Evolutionary conservation across 2,113 vertebrate genomes (phyloP).

Genomic region (Cepphus grylle): DNA sequence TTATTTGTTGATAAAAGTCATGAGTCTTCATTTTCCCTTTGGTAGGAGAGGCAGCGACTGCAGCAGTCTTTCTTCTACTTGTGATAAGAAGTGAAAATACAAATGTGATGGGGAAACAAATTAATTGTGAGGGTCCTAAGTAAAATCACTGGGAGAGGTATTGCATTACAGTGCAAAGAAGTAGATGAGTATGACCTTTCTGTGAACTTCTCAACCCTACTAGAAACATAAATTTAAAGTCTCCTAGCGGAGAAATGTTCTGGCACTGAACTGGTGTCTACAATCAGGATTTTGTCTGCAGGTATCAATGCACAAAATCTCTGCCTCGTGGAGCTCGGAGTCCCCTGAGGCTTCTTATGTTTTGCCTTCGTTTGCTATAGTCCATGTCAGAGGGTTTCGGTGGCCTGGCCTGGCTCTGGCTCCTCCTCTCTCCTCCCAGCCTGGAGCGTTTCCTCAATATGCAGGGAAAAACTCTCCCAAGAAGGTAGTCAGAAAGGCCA

Average conservation of each 20-base stretch:
- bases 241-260: slow-evolving; percentile 52
- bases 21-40: neutral
- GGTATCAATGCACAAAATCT: slow-evolving; percentile 61
- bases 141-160: slow-evolving; percentile 38
- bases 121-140: slow-evolving; percentile 55
- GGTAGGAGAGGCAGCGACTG: neutral
- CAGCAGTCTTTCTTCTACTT: neutral
- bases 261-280: slow-evolving; percentile 58
- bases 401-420: neutral
- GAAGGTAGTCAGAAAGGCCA: slow-evolving; percentile 34
- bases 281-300: slow-evolving; percentile 72
- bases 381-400: slow-evolving; percentile 24
- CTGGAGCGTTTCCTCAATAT: neutral
- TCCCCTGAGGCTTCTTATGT: slow-evolving; percentile 53
- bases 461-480: neutral
- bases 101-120: slow-evolving; percentile 2
- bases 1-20: neutral
- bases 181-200: slow-evolving; percentile 52
- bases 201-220: slow-evolving; percentile 63
- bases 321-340: slow-evolving; percentile 28
- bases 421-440: neutral
- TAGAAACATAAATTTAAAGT: slow-evolving; percentile 63
- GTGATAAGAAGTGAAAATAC: slow-evolving; percentile 2
- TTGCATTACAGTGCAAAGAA: slow-evolving; percentile 51
- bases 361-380: slow-evolving; percentile 60